Conservation (phyloP, 92 coral and sea anemone species). For the Parazoanthus darwini region DNA sequence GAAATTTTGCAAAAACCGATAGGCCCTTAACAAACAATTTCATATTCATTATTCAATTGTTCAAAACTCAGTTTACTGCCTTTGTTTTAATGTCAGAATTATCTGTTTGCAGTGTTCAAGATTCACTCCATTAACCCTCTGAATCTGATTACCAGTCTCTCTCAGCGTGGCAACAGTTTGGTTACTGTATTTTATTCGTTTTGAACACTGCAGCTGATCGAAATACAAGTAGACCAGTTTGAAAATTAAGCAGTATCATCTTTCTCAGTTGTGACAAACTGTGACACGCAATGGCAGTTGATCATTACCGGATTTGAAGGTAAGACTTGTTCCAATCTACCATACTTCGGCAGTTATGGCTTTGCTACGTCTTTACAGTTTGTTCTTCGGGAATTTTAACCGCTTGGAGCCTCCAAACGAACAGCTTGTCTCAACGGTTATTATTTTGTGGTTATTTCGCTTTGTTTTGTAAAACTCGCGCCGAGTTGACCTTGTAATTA, state of each 20-base stretch:
- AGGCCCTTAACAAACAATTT: neutral
- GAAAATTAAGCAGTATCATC: neutral
- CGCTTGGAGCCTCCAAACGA: neutral
- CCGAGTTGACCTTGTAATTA: neutral
- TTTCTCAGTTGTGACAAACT: neutral
- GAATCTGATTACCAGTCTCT: neutral
- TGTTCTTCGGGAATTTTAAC: neutral
- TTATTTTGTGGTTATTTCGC: neutral
- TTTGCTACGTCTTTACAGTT: neutral
- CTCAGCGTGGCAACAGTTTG: neutral
- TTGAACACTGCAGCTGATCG: neutral
- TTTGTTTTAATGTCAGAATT: neutral
- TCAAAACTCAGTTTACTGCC: neutral
- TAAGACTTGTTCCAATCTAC: neutral
- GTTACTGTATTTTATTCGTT: neutral
- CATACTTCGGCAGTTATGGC: too few relatives aligned
- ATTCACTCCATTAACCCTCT: neutral
- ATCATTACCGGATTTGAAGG: neutral
- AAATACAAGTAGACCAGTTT: neutral
- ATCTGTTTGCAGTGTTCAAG: neutral
- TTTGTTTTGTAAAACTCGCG: neutral
- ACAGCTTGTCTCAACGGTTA: neutral
- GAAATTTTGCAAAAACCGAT: neutral
- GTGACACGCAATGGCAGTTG: neutral
- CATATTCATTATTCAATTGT: neutral